A percentile compares a stretch with the other conserved stretches of the same genome.
Evolutionary conservation across 2,888 invertebrate species (phyloP).

Genomic region (Deroplatys truncata): DNA sequence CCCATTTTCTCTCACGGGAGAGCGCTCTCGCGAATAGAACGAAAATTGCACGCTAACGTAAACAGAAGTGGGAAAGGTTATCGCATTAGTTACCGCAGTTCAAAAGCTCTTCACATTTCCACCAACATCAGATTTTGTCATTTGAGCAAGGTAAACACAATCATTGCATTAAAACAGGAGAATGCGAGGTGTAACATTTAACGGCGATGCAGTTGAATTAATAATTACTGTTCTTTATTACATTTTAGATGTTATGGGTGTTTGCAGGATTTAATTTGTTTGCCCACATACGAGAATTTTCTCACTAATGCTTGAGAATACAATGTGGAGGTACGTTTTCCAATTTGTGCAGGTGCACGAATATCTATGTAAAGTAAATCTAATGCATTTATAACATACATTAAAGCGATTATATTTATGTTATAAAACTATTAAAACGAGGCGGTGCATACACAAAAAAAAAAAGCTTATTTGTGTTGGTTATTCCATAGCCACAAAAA

Average conservation of each 20-base stretch:
- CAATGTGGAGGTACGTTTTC: too few relatives aligned
- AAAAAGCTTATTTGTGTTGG: too few relatives aligned
- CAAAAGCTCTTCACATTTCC: neutral
- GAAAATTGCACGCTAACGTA: neutral
- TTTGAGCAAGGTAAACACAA: neutral
- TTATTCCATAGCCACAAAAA: too few relatives aligned
- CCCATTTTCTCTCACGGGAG: neutral
- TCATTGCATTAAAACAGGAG: neutral
- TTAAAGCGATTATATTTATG: too few relatives aligned
- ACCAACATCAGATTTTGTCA: neutral
- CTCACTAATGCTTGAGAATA: too few relatives aligned
- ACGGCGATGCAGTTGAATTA: neutral
- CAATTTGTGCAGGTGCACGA: too few relatives aligned
- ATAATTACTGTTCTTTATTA: neutral
- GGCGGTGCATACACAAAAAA: too few relatives aligned
- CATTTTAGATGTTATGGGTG: neutral
- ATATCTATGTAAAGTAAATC: too few relatives aligned
- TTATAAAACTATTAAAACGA: too few relatives aligned
- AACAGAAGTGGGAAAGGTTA: neutral
- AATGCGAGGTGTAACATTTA: neutral
- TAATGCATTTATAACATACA: neutral
- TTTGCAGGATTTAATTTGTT: neutral
- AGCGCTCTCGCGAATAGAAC: neutral
- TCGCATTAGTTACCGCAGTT: neutral
- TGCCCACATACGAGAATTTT: neutral